Evolutionary conservation across 2,888 invertebrate species (phyloP).

Genomic region (Dyspetes luteomarginatus): DNA sequence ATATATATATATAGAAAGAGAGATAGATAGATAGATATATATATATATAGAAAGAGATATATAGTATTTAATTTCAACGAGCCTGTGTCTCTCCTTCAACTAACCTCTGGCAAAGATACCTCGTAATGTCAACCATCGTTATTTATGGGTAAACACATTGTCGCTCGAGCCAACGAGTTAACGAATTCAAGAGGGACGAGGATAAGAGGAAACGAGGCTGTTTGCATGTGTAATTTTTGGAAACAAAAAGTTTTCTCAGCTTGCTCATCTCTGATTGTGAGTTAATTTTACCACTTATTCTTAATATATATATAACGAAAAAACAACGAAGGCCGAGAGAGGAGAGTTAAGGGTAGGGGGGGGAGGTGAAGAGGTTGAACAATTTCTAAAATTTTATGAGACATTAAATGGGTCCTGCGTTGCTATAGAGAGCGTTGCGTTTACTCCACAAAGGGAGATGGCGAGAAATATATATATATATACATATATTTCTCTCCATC

Average conservation of each 20-base stretch:
- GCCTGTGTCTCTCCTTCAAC: not conserved
- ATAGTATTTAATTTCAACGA: constrained; percentile 54
- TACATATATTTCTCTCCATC: too few relatives aligned
- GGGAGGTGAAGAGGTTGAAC: constrained; percentile 10
- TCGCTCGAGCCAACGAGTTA: constrained; percentile 54
- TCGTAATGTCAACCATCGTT: constrained; percentile 54
- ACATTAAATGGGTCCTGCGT: constrained; percentile 49
- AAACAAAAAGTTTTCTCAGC: too few relatives aligned
- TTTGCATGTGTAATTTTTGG: not conserved
- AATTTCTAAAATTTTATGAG: constrained; percentile 52
- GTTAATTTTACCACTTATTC: constrained; percentile 37
- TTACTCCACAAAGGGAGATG: constrained; percentile 15
- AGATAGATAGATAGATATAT: too few relatives aligned
- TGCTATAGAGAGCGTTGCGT: constrained; percentile 5
- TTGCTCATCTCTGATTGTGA: not conserved
- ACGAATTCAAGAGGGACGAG: constrained; percentile 50
- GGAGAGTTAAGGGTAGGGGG: not conserved
- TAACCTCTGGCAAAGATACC: constrained; percentile 10
- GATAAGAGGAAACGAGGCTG: not conserved
- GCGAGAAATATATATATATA: too few relatives aligned
- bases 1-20: not conserved
- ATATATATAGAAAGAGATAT: not conserved
- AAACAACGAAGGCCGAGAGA: not conserved
- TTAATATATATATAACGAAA: not conserved
- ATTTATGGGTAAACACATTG: constrained; percentile 38